Base-by-base conservation (phyloP, 2,888 invertebrate species). In the Geophilus truncorum region DNA sequence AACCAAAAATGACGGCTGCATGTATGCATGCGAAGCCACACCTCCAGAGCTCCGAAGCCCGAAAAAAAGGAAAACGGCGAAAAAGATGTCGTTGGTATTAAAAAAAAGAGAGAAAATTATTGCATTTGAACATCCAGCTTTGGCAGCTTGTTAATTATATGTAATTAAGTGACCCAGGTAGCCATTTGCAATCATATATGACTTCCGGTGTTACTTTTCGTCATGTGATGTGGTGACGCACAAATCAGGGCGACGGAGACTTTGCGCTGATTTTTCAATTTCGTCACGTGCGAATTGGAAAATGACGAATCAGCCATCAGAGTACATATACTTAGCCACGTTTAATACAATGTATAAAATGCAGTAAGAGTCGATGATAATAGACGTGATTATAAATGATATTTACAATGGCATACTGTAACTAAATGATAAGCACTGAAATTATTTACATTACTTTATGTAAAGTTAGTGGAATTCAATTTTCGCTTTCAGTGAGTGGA, bases 121-220 rank as follows among this genome's bases (percentile, higher is more conserved):
- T 4, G 62, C 21, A 23, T 62, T 62, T 62, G 62, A 62, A 23
- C 23, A 62, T 62, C 62, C 62, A 62, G 9, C 23, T 62, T 62
- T 62, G 62, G 62, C 62, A 62, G 62, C 9, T 62, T 62, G 21
- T 62, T 62, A 62, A 62, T 62, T 62, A 62, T 62, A 62, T 62
- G 62, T 62, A 62, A 62, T 62, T 62, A 62, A 62, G 62, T 62
- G 62, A 62, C 62, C 62, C 25, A 62, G 62, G 62, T 62, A 62
- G 21, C 62, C 62, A 62, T 62, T 62, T 62, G 62, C 62, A 62
- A 62, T 62, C 62, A 62, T 25, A 62, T 62, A 62, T 62, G 62
- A 25, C 62, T 62, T 62, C 62, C 62, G 62, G 62, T 62, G 62
- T 62, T 62, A 62, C 62, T 25, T 62, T 25, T 21, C 9, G 23